Percentiles rank a stretch among this genome's conserved stretches.
These are phyloP conservation scores for Lycocerus yunnanus DNA, from an alignment of 2,888 invertebrate species.

Conservation along the genomic window DNA sequence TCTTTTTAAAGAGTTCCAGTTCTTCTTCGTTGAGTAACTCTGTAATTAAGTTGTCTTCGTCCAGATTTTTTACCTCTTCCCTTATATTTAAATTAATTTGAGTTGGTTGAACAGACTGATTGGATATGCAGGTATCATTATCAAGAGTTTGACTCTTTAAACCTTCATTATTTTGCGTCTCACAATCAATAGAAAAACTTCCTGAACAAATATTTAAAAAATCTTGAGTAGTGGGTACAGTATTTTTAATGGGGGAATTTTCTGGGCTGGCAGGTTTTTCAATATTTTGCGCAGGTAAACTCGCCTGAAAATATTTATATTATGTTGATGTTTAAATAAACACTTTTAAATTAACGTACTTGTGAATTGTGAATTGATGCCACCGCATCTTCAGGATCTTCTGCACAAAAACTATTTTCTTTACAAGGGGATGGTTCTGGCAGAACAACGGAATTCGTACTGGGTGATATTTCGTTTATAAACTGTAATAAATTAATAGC, in stretches of 20 bases:
- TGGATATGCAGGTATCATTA: neutral
- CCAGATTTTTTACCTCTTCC: slow-evolving; percentile 38
- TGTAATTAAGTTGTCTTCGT: slow-evolving; percentile 48
- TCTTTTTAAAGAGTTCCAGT: slow-evolving; percentile 46
- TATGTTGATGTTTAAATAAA: neutral
- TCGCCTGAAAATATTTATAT: neutral
- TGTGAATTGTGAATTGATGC: too few relatives aligned
- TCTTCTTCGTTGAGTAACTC: slow-evolving; percentile 49
- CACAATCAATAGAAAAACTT: neutral
- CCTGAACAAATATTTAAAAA: neutral
- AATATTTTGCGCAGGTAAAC: neutral
- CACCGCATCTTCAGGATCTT: slow-evolving; percentile 43
- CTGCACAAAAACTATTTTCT: slow-evolving; percentile 35
- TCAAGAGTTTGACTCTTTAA: neutral
- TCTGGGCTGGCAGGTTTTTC: neutral
- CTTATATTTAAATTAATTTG: slow-evolving; percentile 3
- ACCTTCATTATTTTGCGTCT: neutral
- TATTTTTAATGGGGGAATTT: neutral
- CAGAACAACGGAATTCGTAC: slow-evolving; percentile 39
- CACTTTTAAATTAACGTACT: slow-evolving; percentile 22
- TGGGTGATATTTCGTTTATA: slow-evolving; percentile 38
- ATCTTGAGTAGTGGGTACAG: neutral
- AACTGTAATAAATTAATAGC: slow-evolving; percentile 20
- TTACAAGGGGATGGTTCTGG: slow-evolving; percentile 43
- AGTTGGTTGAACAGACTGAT: neutral